Conservation (phyloP, 2,113 vertebrate species). For the Malurus elegans region DNA sequence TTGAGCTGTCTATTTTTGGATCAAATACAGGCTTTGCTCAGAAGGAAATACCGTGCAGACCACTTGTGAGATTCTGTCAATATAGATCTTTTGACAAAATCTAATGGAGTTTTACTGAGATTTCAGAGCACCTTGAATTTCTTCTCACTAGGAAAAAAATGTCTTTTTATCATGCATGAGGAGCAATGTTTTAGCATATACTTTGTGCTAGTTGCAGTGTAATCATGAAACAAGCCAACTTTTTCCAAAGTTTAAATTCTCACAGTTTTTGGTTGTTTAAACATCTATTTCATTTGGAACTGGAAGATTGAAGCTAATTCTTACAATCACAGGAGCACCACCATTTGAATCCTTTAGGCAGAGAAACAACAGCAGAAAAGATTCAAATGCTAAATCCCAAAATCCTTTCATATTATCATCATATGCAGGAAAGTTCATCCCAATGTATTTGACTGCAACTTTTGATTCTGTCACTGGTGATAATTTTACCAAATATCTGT, state of each 20-base stretch:
- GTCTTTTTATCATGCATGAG: background rate
- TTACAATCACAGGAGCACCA: background rate
- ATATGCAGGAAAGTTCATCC: background rate
- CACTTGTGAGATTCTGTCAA: background rate
- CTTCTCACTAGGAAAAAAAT: background rate
- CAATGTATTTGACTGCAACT: background rate
- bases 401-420: background rate
- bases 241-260: background rate
- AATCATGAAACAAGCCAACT: background rate
- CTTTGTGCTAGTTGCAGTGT: background rate
- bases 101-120: background rate
- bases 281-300: background rate
- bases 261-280: background rate
- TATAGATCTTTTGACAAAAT: background rate
- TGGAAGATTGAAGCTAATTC: background rate
- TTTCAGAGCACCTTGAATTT: conserved; percentile 10
- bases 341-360: background rate
- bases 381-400: background rate
- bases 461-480: background rate
- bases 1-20: background rate
- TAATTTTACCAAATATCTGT: background rate
- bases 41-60: background rate
- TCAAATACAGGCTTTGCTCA: background rate
- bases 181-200: background rate
- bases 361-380: background rate